These are phyloP conservation scores for Ophiodon elongatus DNA, from an alignment of 2,113 vertebrate genomes.

Conservation along the genomic window DNA sequence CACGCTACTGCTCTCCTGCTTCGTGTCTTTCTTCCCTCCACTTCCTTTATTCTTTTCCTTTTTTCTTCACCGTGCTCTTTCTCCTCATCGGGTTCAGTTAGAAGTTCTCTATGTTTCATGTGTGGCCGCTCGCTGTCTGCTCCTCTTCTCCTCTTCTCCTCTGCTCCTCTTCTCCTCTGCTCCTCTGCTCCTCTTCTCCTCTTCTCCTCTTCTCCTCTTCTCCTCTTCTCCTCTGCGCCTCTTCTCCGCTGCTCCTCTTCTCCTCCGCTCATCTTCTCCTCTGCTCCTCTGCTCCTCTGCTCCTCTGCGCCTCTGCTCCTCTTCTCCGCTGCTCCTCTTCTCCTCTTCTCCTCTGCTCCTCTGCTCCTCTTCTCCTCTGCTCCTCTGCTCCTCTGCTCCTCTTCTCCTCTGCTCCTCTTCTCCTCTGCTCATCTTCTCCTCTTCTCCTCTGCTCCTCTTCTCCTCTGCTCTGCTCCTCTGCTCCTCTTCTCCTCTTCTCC, in stretches of 20 bases:
- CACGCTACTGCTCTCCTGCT: slow-evolving; percentile 40
- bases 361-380: slow-evolving; percentile 35
- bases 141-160: slow-evolving; percentile 41
- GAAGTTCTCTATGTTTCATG: slow-evolving; percentile 35
- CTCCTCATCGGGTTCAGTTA: slow-evolving; percentile 32
- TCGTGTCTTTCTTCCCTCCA: slow-evolving; percentile 44
- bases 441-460: slow-evolving; percentile 36
- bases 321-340: slow-evolving; percentile 34
- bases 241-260: slow-evolving; percentile 34
- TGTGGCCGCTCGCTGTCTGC: slow-evolving; percentile 25
- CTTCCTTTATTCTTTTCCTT: slow-evolving; percentile 33
- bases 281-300: slow-evolving; percentile 35
- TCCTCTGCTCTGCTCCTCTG: too few relatives aligned
- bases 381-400: slow-evolving; percentile 40
- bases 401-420: slow-evolving; percentile 36
- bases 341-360: slow-evolving; percentile 39
- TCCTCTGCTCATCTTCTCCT: slow-evolving; percentile 39
- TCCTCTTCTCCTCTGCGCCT: slow-evolving; percentile 38
- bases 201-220: slow-evolving; percentile 35
- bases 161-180: slow-evolving; percentile 34
- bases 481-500: slow-evolving; percentile 33
- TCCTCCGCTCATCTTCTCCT: slow-evolving; percentile 39
- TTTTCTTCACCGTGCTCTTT: slow-evolving; percentile 24
- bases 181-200: slow-evolving; percentile 40
- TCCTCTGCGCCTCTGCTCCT: slow-evolving; percentile 39